Evolutionary conservation across 2,797 vertebrate species (phyloP).

Genomic region (Rachycentron canadum): DNA sequence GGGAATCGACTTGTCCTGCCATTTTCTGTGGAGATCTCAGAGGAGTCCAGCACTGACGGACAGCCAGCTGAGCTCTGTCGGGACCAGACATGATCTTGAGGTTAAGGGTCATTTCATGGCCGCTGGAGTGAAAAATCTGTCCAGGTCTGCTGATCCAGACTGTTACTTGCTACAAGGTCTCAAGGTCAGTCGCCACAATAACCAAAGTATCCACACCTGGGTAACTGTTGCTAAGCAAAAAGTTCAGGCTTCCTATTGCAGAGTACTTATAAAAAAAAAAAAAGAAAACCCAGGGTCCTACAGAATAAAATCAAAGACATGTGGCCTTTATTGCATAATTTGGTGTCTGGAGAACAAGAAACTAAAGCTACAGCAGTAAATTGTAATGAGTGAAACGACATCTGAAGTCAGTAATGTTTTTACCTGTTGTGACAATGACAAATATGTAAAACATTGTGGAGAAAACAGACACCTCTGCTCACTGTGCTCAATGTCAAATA

Average conservation of each 20-base stretch:
- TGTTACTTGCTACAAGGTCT: not conserved
- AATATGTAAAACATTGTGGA: no score
- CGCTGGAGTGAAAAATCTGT: not conserved
- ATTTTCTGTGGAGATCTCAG: constrained; percentile 92
- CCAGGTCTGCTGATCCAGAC: not conserved
- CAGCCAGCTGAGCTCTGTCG: constrained; percentile 72
- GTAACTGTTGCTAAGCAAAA: not conserved
- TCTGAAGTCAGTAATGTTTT: no score
- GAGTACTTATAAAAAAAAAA: no score
- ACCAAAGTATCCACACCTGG: not conserved
- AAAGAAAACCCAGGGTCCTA: no score
- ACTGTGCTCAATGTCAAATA: not conserved
- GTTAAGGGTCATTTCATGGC: not conserved
- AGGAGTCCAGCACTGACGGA: constrained; percentile 90
- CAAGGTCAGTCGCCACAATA: not conserved
- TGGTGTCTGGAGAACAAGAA: not conserved
- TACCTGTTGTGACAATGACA: no score
- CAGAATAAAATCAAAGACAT: no score
- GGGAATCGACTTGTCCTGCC: constrained; percentile 90
- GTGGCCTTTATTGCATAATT: no score
- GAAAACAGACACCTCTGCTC: not conserved
- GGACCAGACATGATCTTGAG: not conserved
- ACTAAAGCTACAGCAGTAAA: no score
- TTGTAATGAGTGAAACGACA: no score
- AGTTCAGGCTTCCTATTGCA: not conserved